phyloP scores from a whole-genome alignment of 2,113 vertebrate genomes.

The Pholis gunnellus region DNA sequence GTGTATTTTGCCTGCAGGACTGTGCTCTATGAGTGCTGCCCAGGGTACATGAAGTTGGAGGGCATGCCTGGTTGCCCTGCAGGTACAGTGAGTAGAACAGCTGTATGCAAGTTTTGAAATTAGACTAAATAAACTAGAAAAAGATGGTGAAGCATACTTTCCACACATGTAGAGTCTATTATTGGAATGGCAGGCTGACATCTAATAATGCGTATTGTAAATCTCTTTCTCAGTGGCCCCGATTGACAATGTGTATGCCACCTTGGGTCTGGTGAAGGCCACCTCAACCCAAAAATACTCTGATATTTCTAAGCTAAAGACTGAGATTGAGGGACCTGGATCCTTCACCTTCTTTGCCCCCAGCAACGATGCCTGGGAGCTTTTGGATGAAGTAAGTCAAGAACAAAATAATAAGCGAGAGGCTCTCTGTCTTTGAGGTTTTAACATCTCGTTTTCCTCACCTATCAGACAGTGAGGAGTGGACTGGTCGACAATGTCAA shows the following conservation, averaged over 20 bases:
- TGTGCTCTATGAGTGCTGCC: conserved; percentile 96
- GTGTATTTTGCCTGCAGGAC: conserved; percentile 81
- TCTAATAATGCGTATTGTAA: background rate
- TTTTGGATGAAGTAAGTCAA: conserved; percentile 87
- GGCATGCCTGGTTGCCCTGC: conserved; percentile 92
- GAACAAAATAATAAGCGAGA: background rate
- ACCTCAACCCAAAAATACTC: conserved; percentile 89
- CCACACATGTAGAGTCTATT: background rate
- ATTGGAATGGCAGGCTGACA: background rate
- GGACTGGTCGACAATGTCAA: conserved; percentile 96
- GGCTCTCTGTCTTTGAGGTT: background rate
- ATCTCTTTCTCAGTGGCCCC: conserved; percentile 87
- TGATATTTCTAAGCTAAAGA: conserved; percentile 88
- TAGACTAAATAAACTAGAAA: conserved; percentile 7
- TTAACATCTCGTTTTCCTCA: conserved; percentile 25
- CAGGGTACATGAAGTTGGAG: conserved; percentile 95
- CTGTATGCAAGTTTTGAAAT: conserved; percentile 29
- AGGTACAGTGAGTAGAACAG: conserved; percentile 77
- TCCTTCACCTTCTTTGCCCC: conserved; percentile 96
- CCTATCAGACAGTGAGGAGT: conserved; percentile 83
- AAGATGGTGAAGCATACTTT: conserved; percentile 23
- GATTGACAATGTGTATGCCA: conserved; percentile 94
- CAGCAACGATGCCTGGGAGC: conserved; percentile 95
- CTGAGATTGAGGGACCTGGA: conserved; percentile 94
- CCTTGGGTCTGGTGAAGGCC: conserved; percentile 91